A percentile compares a stretch with the other conserved stretches of the same genome.
Evolutionary conservation across 2,113 vertebrate species (phyloP).

Genomic region (Upupa epops): DNA sequence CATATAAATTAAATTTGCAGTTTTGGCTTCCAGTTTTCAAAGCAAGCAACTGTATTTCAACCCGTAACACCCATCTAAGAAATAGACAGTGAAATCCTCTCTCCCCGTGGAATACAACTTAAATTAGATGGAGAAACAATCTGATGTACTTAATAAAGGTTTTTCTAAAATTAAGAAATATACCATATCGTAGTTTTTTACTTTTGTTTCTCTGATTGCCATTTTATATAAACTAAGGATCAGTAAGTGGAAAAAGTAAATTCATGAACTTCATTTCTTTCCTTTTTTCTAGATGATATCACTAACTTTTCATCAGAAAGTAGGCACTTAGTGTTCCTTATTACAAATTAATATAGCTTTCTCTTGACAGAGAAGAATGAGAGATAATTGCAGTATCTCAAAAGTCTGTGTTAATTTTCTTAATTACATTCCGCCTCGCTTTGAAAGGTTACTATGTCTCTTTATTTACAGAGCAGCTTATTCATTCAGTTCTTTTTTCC

Average conservation of each 20-base stretch:
- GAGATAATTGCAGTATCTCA: constrained; percentile 1
- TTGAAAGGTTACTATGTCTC: constrained; percentile 48
- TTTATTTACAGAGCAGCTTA: constrained; percentile 60
- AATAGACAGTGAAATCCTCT: neutral
- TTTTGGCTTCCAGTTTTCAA: no score
- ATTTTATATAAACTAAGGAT: neutral
- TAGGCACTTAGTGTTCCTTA: neutral
- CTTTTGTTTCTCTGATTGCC: neutral
- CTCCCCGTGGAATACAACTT: neutral
- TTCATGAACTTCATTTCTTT: neutral
- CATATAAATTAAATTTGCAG: no score
- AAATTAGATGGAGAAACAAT: neutral
- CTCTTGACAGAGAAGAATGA: neutral
- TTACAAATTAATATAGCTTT: neutral
- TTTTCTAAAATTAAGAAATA: neutral
- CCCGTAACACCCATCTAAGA: no score
- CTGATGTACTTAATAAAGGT: neutral
- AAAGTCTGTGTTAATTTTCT: constrained; percentile 52
- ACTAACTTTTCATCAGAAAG: neutral
- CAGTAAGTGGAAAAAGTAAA: neutral
- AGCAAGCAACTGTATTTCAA: no score
- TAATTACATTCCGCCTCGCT: constrained; percentile 46
- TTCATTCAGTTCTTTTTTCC: neutral
- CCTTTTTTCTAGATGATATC: neutral
- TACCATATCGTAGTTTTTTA: neutral